Percentiles rank a stretch among this genome's conserved stretches.
Conservation (phyloP, 2,797 vertebrate genomes). For the Spea hammondii region DNA sequence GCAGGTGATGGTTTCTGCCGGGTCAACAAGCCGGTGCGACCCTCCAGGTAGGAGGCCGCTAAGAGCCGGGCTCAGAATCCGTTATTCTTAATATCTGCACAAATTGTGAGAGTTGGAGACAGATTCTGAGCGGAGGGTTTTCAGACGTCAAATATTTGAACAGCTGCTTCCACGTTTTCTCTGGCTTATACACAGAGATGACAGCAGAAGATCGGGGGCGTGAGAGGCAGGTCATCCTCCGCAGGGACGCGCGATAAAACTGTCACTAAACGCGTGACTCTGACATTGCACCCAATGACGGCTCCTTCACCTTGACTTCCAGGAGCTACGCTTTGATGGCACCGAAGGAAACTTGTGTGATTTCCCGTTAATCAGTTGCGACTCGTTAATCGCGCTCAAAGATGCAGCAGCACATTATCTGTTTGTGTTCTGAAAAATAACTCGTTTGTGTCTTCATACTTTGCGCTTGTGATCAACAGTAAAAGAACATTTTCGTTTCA, state of each 20-base stretch:
- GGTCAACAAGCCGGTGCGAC: conserved; percentile 66
- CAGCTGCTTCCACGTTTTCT: conserved; percentile 72
- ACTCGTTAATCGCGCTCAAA: conserved; percentile 13
- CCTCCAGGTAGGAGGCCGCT: conserved; percentile 53
- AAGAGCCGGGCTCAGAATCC: conserved; percentile 58
- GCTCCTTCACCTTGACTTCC: conserved; percentile 27
- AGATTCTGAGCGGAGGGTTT: conserved; percentile 69
- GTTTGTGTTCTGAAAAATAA: too few species aligned
- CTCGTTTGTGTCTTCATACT: too few species aligned
- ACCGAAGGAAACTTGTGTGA: background rate
- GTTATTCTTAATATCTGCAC: conserved; percentile 70
- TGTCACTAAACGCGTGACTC: conserved; percentile 37
- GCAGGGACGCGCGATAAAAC: conserved; percentile 31
- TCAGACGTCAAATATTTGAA: conserved; percentile 80
- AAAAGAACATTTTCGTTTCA: background rate
- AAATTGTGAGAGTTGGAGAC: conserved; percentile 68
- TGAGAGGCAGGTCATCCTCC: conserved; percentile 55
- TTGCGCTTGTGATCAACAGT: too few species aligned
- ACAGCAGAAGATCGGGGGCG: conserved; percentile 63
- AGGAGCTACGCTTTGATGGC: background rate
- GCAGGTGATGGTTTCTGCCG: conserved; percentile 39
- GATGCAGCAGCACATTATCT: conserved; percentile 8
- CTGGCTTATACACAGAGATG: conserved; percentile 68
- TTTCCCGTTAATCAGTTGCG: conserved; percentile 3
- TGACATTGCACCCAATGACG: conserved; percentile 12